Percentiles rank a stretch among this genome's conserved stretches.
Evolutionary conservation across 2,113 vertebrate species (phyloP).

Genomic region (Callochromis pleurospilus): DNA sequence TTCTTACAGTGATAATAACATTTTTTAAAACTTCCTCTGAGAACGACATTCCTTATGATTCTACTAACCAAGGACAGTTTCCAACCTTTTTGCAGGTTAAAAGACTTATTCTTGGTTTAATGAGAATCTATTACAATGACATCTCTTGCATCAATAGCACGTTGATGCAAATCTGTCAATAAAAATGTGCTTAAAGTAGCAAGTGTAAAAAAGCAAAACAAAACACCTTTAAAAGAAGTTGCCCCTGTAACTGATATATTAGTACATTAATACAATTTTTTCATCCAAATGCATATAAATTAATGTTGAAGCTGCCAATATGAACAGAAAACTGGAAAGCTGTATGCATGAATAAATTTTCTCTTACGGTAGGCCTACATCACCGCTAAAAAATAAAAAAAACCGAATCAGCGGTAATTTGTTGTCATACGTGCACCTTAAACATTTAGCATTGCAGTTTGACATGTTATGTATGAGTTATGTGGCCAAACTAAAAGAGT

Average conservation of each 20-base stretch:
- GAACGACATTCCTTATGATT: background rate
- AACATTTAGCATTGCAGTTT: background rate
- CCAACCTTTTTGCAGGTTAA: background rate
- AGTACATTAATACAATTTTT: background rate
- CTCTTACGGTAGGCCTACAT: background rate
- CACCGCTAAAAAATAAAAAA: fast-evolving
- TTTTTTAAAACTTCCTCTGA: background rate
- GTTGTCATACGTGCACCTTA: background rate
- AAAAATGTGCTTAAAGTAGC: background rate
- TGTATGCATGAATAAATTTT: background rate
- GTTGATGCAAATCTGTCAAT: background rate
- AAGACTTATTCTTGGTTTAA: background rate
- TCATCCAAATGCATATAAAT: background rate
- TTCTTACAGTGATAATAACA: background rate
- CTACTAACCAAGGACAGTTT: background rate
- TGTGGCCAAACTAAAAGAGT: background rate
- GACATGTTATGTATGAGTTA: background rate
- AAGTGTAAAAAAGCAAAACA: background rate
- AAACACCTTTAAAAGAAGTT: background rate
- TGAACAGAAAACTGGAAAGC: background rate
- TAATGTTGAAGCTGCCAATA: background rate
- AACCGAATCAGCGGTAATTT: background rate
- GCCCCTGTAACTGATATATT: background rate
- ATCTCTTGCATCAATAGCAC: background rate
- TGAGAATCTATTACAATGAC: background rate